phyloP scores from a whole-genome alignment of 2,797 vertebrate genomes.

The Pangasius larnaudii region DNA sequence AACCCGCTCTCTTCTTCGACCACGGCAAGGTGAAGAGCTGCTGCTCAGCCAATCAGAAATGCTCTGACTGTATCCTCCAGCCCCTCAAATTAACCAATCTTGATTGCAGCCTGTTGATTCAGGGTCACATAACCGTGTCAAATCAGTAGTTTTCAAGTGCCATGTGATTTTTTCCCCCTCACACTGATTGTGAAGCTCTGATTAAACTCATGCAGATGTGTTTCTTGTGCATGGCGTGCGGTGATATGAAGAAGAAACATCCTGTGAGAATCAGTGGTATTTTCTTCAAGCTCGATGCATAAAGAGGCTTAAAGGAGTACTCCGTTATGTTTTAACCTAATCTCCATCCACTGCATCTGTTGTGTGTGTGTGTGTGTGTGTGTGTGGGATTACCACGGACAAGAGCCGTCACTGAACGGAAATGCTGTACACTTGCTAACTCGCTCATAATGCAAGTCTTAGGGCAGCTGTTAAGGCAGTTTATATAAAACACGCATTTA shows the following conservation, averaged over 20 bases:
- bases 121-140: conserved; percentile 45
- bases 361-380: not conserved
- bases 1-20: conserved; percentile 98
- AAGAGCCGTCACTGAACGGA: not conserved
- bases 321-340: not conserved
- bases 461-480: not conserved
- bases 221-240: conserved; percentile 18
- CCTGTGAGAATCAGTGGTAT: not conserved
- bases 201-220: conserved; percentile 18
- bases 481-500: not conserved
- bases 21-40: conserved; percentile 93
- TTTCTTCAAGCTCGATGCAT: not conserved
- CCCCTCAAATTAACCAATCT: conserved; percentile 58
- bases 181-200: conserved; percentile 16
- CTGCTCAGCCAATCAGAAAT: conserved; percentile 72
- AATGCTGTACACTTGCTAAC: not conserved
- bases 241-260: not conserved
- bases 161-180: conserved; percentile 35
- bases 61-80: conserved; percentile 25
- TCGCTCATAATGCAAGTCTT: not conserved
- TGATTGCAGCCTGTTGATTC: conserved; percentile 73
- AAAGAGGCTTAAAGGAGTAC: not conserved
- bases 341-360: not conserved
- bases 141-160: conserved; percentile 68
- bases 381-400: not conserved